These are phyloP conservation scores for Colletes collaris DNA, from an alignment of 2,888 invertebrate genomes.

Conservation along the genomic window DNA sequence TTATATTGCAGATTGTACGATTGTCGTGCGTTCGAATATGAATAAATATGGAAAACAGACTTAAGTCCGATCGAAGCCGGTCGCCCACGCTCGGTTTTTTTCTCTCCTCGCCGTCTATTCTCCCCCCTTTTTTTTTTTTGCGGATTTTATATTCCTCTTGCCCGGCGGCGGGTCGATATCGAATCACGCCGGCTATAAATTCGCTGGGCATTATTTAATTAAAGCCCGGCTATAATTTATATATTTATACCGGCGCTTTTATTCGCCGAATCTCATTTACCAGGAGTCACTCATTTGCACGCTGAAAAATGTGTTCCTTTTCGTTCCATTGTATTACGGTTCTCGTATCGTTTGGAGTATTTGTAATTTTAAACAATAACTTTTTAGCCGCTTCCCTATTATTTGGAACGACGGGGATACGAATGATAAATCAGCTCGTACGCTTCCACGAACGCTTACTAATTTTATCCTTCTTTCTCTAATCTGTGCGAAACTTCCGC, in stretches of 20 bases:
- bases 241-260: constrained; percentile 22
- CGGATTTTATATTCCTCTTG: constrained; percentile 19
- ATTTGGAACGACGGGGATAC: no score
- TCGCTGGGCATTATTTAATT: constrained; percentile 39
- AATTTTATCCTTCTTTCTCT: no score
- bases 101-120: neutral
- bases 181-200: constrained; percentile 34
- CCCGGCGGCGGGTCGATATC: constrained; percentile 17
- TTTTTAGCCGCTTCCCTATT: no score
- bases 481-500: no score
- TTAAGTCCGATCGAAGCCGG: constrained; percentile 50
- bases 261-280: constrained; percentile 14
- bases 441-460: no score
- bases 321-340: no score
- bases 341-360: no score
- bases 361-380: no score
- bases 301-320: neutral
- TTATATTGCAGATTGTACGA: constrained; percentile 43
- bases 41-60: constrained; percentile 61
- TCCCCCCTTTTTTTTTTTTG: neutral
- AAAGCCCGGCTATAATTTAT: constrained; percentile 19
- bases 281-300: neutral
- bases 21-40: constrained; percentile 52
- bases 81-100: constrained; percentile 9
- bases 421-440: no score